Base-by-base conservation (phyloP, 2,888 invertebrate genomes). In the Celastrina argiolus region DNA sequence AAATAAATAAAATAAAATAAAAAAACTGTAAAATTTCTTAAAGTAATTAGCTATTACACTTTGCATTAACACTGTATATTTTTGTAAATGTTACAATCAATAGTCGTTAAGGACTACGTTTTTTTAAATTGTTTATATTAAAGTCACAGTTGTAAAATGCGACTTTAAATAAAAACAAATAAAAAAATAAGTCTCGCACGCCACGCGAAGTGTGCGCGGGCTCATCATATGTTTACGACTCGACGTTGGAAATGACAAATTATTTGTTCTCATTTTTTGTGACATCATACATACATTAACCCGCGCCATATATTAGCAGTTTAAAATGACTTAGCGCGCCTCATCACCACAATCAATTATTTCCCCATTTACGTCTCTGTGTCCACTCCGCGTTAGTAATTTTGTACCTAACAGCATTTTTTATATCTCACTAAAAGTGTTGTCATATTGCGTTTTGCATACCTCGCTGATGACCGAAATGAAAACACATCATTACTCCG, bases 331-430 rank as follows among this genome's bases (percentile, higher is more conserved):
- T 80, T 80, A 78, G 79, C 74, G 71, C 72, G 69, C 70, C 78
- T 82, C 77, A 80, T 84, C 83, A 84, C 83, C 83, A 82, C 79
- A 84, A 85, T 82, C 85, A 86, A 87, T 87, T 87, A 87, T 81
- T 80, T 80, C 71, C 74, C 75, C 76, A 79, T 79, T 79, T 79
- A 77, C 76, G 70, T 72, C 72, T 75, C 72, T 74, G 74, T 78
- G 75, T 75, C 78, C 78, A 78, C 78, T 79, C 80, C 76, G 77
- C 79, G 80, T 76, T 75, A 75, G 80, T 76, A 76, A 83, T 83
- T 82, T 82, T 76, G 80, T 78, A 73, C 74, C 74, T 78, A 75
- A 77, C 75, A 76, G 76, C 79, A 80, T 82, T 83, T 82, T 82
- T 79, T 80, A 66, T 28, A 31, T 65, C 8, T 16, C 36, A 16